Percentiles rank a stretch among this genome's conserved stretches.
phyloP scores from a whole-genome alignment of 2,797 vertebrate species.

The Eupleurogrammus muticus region DNA sequence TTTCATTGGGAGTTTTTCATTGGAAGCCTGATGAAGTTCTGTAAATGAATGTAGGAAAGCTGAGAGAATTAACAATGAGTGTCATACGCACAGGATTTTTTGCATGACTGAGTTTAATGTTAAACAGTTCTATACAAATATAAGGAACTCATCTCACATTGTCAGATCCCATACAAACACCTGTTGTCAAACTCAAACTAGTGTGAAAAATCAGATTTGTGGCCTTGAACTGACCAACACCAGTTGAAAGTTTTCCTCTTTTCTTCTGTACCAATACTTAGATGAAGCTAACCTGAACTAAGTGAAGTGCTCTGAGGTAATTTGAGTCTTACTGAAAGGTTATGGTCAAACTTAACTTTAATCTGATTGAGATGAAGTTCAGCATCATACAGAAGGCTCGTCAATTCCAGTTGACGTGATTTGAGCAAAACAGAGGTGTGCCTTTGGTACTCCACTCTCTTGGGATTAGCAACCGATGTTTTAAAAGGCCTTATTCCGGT shows the following conservation, averaged over 20 bases:
- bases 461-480: background rate
- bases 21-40: background rate
- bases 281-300: slow-evolving; percentile 18
- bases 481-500: slow-evolving; percentile 34
- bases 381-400: slow-evolving; percentile 9
- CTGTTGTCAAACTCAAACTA: slow-evolving; percentile 2
- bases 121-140: slow-evolving; percentile 71
- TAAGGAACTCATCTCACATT: slow-evolving; percentile 52
- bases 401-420: slow-evolving; percentile 53
- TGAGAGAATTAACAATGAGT: background rate
- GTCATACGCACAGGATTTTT: slow-evolving; percentile 18
- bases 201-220: slow-evolving; percentile 7
- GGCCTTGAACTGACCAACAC: background rate
- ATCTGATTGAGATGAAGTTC: slow-evolving; percentile 25
- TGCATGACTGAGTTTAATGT: slow-evolving; percentile 61
- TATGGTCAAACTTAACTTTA: slow-evolving; percentile 3
- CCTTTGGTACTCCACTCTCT: slow-evolving; percentile 57
- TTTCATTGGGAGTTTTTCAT: background rate
- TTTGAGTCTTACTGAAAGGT: slow-evolving; percentile 37
- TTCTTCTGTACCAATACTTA: background rate
- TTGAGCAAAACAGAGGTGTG: slow-evolving; percentile 25
- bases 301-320: slow-evolving; percentile 61
- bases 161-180: slow-evolving; percentile 41
- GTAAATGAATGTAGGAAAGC: background rate
- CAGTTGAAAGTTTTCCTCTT: background rate